Conservation (phyloP, 2,797 vertebrate species). For the Remorina albescens region DNA sequence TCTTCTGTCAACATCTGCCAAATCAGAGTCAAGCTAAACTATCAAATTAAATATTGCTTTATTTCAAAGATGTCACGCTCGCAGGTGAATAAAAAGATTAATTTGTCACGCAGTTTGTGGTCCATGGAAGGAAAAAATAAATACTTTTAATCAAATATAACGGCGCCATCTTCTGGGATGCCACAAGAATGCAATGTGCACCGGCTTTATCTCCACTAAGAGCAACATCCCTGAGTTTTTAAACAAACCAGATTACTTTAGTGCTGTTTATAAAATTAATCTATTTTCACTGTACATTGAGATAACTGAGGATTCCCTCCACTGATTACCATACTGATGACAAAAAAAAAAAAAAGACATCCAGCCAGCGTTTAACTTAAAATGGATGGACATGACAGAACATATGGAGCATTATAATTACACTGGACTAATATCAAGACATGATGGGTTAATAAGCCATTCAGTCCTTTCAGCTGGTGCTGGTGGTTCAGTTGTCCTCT, state of each 20-base stretch:
- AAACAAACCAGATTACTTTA: conserved; percentile 12
- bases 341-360: conserved; percentile 20
- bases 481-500: conserved; percentile 33
- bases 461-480: conserved; percentile 12
- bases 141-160: conserved; percentile 19
- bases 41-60: conserved; percentile 19
- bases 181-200: conserved; percentile 42
- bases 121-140: conserved; percentile 8
- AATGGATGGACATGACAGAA: conserved; percentile 24
- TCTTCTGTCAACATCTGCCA: conserved; percentile 6
- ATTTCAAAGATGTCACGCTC: conserved; percentile 21
- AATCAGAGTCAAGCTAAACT: conserved; percentile 16
- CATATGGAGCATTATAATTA: conserved; percentile 21
- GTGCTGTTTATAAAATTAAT: not conserved
- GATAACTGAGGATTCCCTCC: conserved; percentile 48
- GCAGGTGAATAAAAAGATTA: conserved; percentile 36
- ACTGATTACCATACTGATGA: not conserved
- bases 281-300: conserved; percentile 16
- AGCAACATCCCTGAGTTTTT: not conserved
- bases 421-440: conserved; percentile 1
- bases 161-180: conserved; percentile 68
- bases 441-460: not conserved
- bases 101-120: conserved; percentile 29
- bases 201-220: not conserved
- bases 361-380: conserved; percentile 38